Evolutionary conservation across 2,797 vertebrate genomes (phyloP).

Genomic region (Carduelis carduelis): DNA sequence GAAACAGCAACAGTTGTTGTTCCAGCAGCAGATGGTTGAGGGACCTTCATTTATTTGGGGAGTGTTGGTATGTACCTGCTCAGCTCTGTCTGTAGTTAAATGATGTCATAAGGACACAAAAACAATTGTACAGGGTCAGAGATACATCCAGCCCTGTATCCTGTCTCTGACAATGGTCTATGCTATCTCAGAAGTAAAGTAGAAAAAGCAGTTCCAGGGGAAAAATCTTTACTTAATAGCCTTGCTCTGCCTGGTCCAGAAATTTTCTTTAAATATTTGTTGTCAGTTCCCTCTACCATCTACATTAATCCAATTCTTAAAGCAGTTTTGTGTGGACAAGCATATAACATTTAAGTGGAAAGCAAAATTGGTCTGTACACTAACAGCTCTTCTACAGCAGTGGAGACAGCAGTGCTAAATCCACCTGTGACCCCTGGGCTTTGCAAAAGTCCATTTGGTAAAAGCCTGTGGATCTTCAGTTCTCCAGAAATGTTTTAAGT

Average conservation of each 20-base stretch:
- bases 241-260: neutral
- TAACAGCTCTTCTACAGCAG: neutral
- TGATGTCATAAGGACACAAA: neutral
- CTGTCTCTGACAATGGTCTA: neutral
- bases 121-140: neutral
- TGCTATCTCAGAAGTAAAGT: neutral
- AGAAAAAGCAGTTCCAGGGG: neutral
- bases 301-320: neutral
- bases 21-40: constrained; percentile 1
- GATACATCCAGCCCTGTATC: neutral
- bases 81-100: neutral
- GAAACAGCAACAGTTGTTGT: neutral
- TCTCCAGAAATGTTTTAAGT: neutral
- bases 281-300: neutral
- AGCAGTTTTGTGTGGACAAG: neutral
- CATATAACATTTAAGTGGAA: neutral
- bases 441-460: neutral
- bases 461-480: neutral
- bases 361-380: neutral
- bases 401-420: neutral
- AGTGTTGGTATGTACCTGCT: neutral
- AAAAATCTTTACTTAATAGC: neutral
- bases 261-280: neutral
- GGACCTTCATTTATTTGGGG: neutral
- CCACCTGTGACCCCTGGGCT: neutral